Conservation (phyloP, 1,140 invertebrate species). For the Macrotrachela quadricornifera region DNA sequence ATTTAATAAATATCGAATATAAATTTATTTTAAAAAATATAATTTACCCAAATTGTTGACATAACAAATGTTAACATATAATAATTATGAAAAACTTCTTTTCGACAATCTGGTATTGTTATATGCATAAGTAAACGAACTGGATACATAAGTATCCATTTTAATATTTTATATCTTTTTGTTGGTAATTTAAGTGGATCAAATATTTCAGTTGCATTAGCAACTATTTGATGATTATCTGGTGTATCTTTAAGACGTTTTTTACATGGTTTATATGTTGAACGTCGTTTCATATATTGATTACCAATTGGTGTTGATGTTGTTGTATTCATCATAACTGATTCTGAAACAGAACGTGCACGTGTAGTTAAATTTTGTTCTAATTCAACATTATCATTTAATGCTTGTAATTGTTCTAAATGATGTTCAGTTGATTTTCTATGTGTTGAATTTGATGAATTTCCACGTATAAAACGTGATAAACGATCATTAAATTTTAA, state of each 20-base stretch:
- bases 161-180: not conserved
- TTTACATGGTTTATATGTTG: too few species aligned
- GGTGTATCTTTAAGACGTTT: too few species aligned
- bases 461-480: constrained; percentile 12
- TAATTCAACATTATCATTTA: not conserved
- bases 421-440: not conserved
- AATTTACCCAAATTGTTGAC: constrained; percentile 50
- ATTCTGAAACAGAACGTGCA: not conserved
- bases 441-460: not conserved
- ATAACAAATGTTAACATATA: constrained; percentile 60
- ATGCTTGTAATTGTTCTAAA: not conserved
- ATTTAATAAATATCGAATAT: too few species aligned
- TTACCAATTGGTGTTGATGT: not conserved
- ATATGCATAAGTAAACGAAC: not conserved
- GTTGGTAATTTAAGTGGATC: not conserved
- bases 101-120: constrained; percentile 9
- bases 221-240: too few species aligned
- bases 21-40: too few species aligned
- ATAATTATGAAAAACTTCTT: constrained; percentile 37
- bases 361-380: not conserved
- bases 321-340: not conserved
- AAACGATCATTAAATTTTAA: constrained; percentile 25
- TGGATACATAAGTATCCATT: not conserved
- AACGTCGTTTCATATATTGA: too few species aligned
- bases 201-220: not conserved